These are phyloP conservation scores for Solenopsis invicta DNA, from an alignment of 1,140 invertebrate species.

Conservation along the genomic window DNA sequence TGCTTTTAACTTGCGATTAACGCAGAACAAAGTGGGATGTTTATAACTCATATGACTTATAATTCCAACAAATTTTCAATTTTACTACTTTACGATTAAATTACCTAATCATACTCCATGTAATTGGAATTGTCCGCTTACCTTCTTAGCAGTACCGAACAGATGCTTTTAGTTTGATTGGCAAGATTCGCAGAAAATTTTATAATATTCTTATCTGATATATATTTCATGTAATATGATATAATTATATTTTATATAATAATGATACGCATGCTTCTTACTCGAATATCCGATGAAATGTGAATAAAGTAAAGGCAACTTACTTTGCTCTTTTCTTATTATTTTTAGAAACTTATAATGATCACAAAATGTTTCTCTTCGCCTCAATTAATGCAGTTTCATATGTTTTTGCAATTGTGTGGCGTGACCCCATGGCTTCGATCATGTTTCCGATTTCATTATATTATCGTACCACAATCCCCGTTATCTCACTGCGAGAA, in stretches of 20 bases:
- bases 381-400: neutral
- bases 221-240: neutral
- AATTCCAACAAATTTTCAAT: neutral
- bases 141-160: neutral
- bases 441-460: conserved; percentile 12
- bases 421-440: neutral
- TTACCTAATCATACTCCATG: neutral
- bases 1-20: neutral
- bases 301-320: neutral
- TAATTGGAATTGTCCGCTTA: neutral
- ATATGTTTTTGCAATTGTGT: conserved; percentile 25
- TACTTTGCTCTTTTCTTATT: neutral
- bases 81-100: conserved; percentile 1
- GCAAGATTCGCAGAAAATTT: neutral
- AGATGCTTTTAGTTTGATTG: conserved; percentile 1
- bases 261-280: neutral
- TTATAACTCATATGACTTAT: neutral
- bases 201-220: neutral
- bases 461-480: conserved; percentile 44
- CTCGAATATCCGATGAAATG: neutral
- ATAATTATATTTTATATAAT: neutral
- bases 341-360: neutral
- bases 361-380: neutral
- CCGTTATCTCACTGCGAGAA: conserved; percentile 51
- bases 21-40: neutral